phyloP scores from a whole-genome alignment of 2,797 vertebrate species.

The Petrocephalus schoutedeni region DNA sequence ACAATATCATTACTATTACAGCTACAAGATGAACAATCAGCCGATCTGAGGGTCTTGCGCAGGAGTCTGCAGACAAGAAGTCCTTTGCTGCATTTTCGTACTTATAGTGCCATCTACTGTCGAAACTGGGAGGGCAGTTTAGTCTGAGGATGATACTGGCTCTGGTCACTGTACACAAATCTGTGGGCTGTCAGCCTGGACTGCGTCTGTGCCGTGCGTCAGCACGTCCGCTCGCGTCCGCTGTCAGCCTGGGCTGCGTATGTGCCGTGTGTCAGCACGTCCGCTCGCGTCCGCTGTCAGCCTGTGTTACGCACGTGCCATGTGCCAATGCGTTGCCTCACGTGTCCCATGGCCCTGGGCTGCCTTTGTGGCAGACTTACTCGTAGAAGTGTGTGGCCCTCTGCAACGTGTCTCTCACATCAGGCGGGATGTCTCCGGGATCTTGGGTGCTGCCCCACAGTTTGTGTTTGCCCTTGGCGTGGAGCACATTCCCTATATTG shows the following conservation, averaged over 20 bases:
- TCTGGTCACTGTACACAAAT: background rate
- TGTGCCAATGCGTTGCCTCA: background rate
- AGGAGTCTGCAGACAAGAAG: background rate
- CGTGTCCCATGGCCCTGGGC: background rate
- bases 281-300: background rate
- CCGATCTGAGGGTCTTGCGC: background rate
- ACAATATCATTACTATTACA: background rate
- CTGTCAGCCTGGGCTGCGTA: background rate
- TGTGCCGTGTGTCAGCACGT: no score
- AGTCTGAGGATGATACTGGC: background rate
- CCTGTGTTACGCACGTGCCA: background rate
- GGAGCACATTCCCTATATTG: slow-evolving; percentile 91
- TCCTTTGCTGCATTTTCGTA: background rate
- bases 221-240: background rate
- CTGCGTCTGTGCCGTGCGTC: no score
- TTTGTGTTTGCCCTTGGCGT: slow-evolving; percentile 90
- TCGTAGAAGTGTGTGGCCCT: slow-evolving; percentile 89
- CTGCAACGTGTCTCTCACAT: slow-evolving; percentile 79
- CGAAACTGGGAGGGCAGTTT: background rate
- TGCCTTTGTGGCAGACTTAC: slow-evolving; percentile 58
- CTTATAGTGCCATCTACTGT: slow-evolving; percentile 23
- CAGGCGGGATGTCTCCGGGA: slow-evolving; percentile 74
- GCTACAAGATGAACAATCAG: background rate
- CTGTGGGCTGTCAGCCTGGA: background rate
- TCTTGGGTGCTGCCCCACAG: slow-evolving; percentile 80